phyloP scores from a whole-genome alignment of 1,140 invertebrate genomes.

The Drosophila seguyi region DNA sequence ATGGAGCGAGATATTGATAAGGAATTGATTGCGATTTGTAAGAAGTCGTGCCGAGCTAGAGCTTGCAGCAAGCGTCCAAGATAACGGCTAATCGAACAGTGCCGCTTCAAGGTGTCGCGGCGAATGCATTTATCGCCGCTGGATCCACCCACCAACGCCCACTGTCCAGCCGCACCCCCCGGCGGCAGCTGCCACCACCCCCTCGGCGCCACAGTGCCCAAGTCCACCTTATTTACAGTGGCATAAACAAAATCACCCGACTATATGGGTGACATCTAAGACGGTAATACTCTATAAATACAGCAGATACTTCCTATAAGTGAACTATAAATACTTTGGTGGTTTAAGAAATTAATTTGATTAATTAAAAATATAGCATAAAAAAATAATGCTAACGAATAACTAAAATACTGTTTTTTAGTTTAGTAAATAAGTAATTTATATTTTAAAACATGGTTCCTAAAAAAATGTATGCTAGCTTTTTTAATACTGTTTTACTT shows the following conservation, averaged over 20 bases:
- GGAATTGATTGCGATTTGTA: constrained; percentile 37
- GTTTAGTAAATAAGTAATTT: background rate
- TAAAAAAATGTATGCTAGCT: too few relatives aligned
- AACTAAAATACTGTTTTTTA: too few relatives aligned
- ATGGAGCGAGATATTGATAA: constrained; percentile 34
- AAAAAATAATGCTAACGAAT: too few relatives aligned
- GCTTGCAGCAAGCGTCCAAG: constrained; percentile 28
- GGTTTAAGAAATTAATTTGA: too few relatives aligned
- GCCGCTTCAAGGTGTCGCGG: constrained; percentile 27
- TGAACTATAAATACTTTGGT: too few relatives aligned
- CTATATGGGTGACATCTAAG: constrained; percentile 22
- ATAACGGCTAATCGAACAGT: constrained; percentile 32
- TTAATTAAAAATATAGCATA: too few relatives aligned
- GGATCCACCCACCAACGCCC: constrained; percentile 8
- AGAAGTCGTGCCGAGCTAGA: constrained; percentile 13
- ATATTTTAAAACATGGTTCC: too few relatives aligned
- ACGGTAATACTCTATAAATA: background rate
- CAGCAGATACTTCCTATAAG: background rate
- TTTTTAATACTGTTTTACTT: too few relatives aligned
- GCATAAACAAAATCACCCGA: constrained; percentile 29
- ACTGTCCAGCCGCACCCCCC: background rate
- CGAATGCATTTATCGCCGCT: constrained; percentile 26
- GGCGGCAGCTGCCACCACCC: background rate
- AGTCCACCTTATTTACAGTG: background rate
- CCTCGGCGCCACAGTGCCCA: too few relatives aligned